Percentiles rank a stretch among this genome's conserved stretches.
phyloP scores from a whole-genome alignment of 2,888 invertebrate species.

The Eupithecia dodoneata region DNA sequence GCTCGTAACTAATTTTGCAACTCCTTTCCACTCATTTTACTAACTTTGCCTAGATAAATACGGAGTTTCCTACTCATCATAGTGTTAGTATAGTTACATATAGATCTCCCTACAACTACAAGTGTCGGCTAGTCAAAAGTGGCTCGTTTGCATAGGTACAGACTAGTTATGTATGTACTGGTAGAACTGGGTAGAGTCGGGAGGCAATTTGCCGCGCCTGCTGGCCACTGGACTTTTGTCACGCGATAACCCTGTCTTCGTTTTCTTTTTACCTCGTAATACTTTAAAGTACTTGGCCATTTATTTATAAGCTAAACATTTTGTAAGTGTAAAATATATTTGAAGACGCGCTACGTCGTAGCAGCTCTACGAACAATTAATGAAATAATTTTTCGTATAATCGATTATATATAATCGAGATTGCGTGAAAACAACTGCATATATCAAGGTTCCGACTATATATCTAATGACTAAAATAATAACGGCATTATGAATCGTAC shows the following conservation, averaged over 20 bases:
- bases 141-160: neutral
- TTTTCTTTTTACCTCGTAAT: slow-evolving; percentile 10
- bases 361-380: neutral
- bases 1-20: neutral
- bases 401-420: too few relatives aligned
- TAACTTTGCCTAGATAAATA: neutral
- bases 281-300: neutral
- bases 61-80: neutral
- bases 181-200: slow-evolving; percentile 6
- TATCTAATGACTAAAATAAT: too few relatives aligned
- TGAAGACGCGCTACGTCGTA: neutral
- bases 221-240: slow-evolving; percentile 26
- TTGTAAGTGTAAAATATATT: neutral
- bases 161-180: neutral
- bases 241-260: slow-evolving; percentile 24
- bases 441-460: too few relatives aligned
- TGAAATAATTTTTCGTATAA: neutral
- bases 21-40: neutral
- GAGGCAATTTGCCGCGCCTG: slow-evolving; percentile 37
- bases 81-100: neutral
- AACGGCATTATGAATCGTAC: too few relatives aligned
- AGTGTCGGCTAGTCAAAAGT: neutral
- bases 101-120: neutral
- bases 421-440: neutral
- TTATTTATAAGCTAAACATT: slow-evolving; percentile 4